These are phyloP conservation scores for Corythornis cristatus DNA, from an alignment of 2,113 vertebrate species.

Conservation along the genomic window DNA sequence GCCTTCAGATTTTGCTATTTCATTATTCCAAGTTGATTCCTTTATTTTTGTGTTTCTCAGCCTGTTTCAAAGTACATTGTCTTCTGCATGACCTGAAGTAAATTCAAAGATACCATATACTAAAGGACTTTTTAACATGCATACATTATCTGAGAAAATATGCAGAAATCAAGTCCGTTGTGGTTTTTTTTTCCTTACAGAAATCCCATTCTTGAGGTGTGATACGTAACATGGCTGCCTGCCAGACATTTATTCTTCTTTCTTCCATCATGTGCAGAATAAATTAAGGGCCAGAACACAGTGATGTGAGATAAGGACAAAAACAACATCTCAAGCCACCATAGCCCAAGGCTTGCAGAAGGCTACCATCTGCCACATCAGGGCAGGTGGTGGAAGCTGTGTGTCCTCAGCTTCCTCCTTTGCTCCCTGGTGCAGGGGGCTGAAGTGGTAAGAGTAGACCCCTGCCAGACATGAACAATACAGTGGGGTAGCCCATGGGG, in stretches of 20 bases:
- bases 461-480: fast-evolving
- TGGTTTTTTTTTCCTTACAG: not conserved
- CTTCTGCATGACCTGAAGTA: not conserved
- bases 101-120: not conserved
- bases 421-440: fast-evolving
- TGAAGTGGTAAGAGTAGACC: not conserved
- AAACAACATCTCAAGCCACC: not conserved
- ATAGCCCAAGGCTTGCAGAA: not conserved
- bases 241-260: not conserved
- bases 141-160: not conserved
- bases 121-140: not conserved
- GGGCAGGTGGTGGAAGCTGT: not conserved
- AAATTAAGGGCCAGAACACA: not conserved
- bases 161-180: not conserved
- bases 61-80: not conserved
- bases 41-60: not conserved
- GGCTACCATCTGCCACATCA: fast-evolving
- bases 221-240: not conserved
- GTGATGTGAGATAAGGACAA: not conserved
- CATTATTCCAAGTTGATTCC: not conserved
- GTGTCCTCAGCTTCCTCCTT: not conserved
- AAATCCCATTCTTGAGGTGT: not conserved
- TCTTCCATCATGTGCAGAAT: not conserved
- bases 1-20: not conserved
- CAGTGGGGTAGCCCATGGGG: not conserved